Base-by-base conservation (phyloP, 1,140 invertebrate species). In the Brachystomella parvula region DNA sequence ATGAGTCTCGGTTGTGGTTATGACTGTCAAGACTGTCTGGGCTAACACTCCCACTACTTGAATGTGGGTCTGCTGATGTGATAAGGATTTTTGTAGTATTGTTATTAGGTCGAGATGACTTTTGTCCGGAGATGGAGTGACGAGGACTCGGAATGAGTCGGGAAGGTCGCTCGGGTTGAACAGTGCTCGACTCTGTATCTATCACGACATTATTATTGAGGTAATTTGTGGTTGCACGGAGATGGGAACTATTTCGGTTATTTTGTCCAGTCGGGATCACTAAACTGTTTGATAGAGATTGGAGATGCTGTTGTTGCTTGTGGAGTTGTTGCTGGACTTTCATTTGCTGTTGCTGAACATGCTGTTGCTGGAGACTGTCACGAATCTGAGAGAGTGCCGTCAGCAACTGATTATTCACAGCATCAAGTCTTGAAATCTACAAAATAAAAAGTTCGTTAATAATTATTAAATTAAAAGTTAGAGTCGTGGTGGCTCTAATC, bases 381-480 rank as follows among this genome's bases (percentile, higher is more conserved):
- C 78, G 76, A 12, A 81, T 75, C 71, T 89, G 86, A 67, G 85
- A 87, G 47, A 92, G 82, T 49, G 89, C 89, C 70, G 84, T 85
- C 65, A 92, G 81, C 69, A 94, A 82, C 70, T 88, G 84, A 76
- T 84, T 87, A 76, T 84, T 84, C 72, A 89, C 88, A 31, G 88
- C 87, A 78, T 92, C 90, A 47, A 93, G 79, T 3, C 69, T 32
- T 1, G 69, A 61, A 71, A 73, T 73, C 72, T 73, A 33, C 3
- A 72, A 60, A 60, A 30, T 28, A 33, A 53, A 49, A 56, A 47
- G n/a, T 24, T 49, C 29, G n/a, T n/a, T n/a, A n/a, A n/a, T n/a
- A n/a, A n/a, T n/a, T n/a, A n/a, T n/a, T n/a, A n/a, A n/a, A n/a
- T n/a, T n/a, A n/a, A n/a, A n/a, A n/a, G n/a, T n/a, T n/a, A n/a